These are phyloP conservation scores for Ctenopoma multispine DNA, from an alignment of 2,797 vertebrate genomes.

Conservation along the genomic window DNA sequence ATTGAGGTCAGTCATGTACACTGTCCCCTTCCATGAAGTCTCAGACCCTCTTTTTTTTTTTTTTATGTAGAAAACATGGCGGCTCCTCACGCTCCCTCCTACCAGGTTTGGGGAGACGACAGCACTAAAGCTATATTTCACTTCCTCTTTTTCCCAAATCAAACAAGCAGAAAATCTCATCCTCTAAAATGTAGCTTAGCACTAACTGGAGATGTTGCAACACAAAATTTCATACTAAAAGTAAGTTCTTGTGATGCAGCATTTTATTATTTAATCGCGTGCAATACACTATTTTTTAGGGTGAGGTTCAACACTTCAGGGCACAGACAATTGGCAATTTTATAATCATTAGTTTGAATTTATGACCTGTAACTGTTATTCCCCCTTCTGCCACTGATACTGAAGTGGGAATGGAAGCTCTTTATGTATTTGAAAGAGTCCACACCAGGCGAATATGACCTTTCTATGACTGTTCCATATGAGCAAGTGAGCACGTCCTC, in stretches of 20 bases:
- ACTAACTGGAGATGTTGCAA: no score
- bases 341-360: conserved; percentile 4
- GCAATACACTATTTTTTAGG: background rate
- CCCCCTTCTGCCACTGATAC: conserved; percentile 8
- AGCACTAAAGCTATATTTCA: background rate
- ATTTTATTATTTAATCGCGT: no score
- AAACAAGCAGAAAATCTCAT: background rate
- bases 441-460: conserved; percentile 11
- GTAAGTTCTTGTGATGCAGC: no score
- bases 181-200: no score
- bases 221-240: no score
- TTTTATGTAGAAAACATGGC: background rate
- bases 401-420: conserved; percentile 17
- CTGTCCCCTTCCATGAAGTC: no score
- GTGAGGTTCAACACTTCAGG: conserved; percentile 4
- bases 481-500: conserved; percentile 44
- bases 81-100: no score
- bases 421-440: conserved; percentile 11
- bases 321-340: background rate
- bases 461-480: conserved; percentile 18
- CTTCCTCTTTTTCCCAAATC: background rate
- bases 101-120: background rate
- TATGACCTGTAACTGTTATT: background rate
- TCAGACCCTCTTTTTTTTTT: background rate
- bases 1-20: no score